These are phyloP conservation scores for Squalus acanthias DNA, from an alignment of 2,797 vertebrate species.

Conservation along the genomic window DNA sequence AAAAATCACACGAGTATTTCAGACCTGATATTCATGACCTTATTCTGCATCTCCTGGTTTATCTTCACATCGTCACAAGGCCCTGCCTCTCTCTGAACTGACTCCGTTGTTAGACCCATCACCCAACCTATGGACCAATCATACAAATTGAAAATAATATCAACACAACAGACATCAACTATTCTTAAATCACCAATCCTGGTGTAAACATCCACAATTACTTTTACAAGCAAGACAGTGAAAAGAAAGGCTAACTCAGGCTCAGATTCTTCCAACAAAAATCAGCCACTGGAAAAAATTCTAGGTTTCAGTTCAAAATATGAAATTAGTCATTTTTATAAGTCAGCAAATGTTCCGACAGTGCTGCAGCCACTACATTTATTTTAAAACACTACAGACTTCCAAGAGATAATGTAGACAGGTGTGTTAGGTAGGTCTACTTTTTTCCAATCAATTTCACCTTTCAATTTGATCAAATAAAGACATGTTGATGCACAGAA, in stretches of 20 bases:
- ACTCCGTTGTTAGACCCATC: conserved; percentile 88
- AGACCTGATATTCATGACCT: conserved; percentile 84
- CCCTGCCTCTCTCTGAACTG: conserved; percentile 77
- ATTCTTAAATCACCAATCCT: not conserved
- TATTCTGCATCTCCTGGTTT: conserved; percentile 86
- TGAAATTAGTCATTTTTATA: not conserved
- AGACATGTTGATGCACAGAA: not conserved
- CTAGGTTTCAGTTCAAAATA: not conserved
- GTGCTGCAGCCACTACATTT: not conserved
- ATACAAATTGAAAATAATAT: conserved; percentile 38
- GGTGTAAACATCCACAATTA: not conserved
- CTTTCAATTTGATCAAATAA: not conserved
- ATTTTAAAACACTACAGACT: not conserved
- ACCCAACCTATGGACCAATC: conserved; percentile 75
- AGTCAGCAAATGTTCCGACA: not conserved
- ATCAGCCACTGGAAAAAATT: not conserved
- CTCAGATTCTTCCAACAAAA: not conserved
- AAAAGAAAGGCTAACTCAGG: not conserved
- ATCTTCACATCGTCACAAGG: conserved; percentile 83
- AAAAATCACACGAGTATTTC: not conserved
- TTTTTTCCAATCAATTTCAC: not conserved
- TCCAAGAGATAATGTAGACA: not conserved
- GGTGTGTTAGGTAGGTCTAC: not conserved
- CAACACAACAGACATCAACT: not conserved
- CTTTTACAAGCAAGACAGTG: too few species aligned